Conservation (phyloP, 2,113 vertebrate genomes). For the Octodon degus region DNA sequence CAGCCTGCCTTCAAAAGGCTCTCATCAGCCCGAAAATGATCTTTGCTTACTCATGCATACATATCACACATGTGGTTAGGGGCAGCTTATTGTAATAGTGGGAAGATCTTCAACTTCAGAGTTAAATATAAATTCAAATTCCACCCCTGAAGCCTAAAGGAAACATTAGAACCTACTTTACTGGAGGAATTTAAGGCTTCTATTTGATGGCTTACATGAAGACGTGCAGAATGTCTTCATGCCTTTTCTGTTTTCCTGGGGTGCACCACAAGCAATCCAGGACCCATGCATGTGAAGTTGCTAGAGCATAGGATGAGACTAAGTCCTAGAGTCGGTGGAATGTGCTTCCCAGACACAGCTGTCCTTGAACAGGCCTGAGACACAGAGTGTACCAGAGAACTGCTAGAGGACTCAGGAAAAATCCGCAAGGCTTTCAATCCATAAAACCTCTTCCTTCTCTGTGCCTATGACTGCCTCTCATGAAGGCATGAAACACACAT, state of each 20-base stretch:
- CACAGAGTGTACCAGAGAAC: neutral
- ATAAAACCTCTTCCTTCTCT: neutral
- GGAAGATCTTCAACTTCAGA: neutral
- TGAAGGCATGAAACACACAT: neutral
- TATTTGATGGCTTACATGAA: neutral
- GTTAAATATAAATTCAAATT: neutral
- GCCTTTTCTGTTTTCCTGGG: neutral
- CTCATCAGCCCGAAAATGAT: neutral
- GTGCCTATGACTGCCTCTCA: neutral
- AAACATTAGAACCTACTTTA: constrained; percentile 23
- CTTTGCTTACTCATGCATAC: neutral
- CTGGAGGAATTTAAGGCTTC: neutral
- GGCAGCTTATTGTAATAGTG: neutral
- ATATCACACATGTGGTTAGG: neutral
- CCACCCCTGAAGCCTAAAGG: neutral
- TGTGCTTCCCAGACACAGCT: too few relatives aligned
- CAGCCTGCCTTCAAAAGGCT: neutral
- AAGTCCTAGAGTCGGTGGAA: neutral
- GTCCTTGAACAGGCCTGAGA: neutral
- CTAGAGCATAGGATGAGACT: neutral
- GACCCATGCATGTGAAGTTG: neutral
- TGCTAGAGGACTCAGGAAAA: neutral
- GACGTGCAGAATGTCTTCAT: neutral
- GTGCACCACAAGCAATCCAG: neutral
- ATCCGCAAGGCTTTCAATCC: neutral